Percentiles rank a stretch among this genome's conserved stretches.
Evolutionary conservation across 2,888 invertebrate species (phyloP).

Genomic region (Drosophila testacea): DNA sequence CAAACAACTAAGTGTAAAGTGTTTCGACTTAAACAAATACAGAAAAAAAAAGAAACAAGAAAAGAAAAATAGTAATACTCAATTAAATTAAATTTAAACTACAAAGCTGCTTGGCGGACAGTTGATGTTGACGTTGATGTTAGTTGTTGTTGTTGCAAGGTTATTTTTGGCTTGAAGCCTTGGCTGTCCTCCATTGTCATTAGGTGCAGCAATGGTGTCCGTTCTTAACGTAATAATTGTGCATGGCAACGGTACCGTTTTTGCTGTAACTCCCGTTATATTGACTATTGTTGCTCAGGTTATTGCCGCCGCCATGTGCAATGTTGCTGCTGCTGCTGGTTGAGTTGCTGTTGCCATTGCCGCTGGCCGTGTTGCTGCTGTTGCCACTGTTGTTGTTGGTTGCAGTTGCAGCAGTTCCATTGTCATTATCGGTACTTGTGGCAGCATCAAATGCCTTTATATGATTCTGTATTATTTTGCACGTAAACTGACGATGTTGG

Average conservation of each 20-base stretch:
- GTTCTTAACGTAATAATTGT: constrained; percentile 84
- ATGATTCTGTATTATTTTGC: constrained; percentile 82
- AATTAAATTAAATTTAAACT: constrained; percentile 9
- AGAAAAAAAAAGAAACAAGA: background rate
- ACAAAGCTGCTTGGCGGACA: constrained; percentile 2
- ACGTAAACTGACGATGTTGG: constrained; percentile 84
- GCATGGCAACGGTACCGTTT: constrained; percentile 75
- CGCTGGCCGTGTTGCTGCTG: constrained; percentile 18
- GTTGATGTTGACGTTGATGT: background rate
- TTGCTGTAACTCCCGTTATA: constrained; percentile 76
- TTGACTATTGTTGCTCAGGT: constrained; percentile 15
- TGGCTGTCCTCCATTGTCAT: constrained; percentile 24
- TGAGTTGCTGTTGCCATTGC: constrained; percentile 21
- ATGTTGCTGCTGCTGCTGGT: constrained; percentile 8
- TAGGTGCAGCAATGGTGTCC: constrained; percentile 85
- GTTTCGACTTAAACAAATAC: background rate
- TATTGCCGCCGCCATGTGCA: constrained; percentile 15
- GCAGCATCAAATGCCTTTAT: constrained; percentile 74
- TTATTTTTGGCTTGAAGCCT: constrained; percentile 1
- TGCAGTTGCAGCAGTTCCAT: constrained; percentile 14
- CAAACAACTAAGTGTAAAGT: constrained; percentile 13
- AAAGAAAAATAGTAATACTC: background rate
- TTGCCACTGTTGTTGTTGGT: constrained; percentile 5
- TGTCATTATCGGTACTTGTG: constrained; percentile 22
- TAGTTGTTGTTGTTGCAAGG: constrained; percentile 1